These are phyloP conservation scores for Psilanteris sp. DNA, from an alignment of 1,140 invertebrate genomes.

Conservation along the genomic window DNA sequence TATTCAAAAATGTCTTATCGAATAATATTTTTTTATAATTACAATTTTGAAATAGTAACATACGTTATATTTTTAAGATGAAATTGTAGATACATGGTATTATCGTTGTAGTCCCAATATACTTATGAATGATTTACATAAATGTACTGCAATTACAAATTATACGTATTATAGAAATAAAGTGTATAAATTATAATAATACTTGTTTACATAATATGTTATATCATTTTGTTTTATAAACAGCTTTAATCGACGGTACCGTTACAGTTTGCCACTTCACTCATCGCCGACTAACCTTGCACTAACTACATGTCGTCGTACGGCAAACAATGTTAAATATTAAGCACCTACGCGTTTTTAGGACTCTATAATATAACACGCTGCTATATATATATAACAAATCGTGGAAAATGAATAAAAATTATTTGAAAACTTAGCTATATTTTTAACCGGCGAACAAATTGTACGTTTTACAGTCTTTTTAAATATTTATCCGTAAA, in stretches of 20 bases:
- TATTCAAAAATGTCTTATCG: no score
- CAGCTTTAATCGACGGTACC: conserved; percentile 61
- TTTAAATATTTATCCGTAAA: no score
- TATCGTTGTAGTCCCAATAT: conserved; percentile 5
- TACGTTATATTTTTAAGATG: conserved; percentile 23
- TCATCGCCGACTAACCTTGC: conserved; percentile 78
- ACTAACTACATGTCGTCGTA: conserved; percentile 71
- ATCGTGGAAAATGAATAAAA: no score
- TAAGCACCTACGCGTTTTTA: conserved; percentile 53
- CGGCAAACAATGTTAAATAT: conserved; percentile 67
- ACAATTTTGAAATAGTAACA: conserved; percentile 8
- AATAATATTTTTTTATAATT: no score
- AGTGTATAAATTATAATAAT: background rate
- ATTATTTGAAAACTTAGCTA: no score
- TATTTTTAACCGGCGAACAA: no score
- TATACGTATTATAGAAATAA: background rate
- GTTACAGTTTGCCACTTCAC: conserved; percentile 70
- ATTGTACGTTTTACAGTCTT: no score
- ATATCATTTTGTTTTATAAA: conserved; percentile 46
- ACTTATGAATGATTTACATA: background rate
- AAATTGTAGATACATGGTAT: conserved; percentile 15
- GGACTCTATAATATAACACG: conserved; percentile 12
- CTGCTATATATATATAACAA: background rate
- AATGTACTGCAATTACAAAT: background rate
- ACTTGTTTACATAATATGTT: conserved; percentile 42